Evolutionary conservation across 2,113 vertebrate genomes (phyloP).

Genomic region (Phylloscopus trochilus): DNA sequence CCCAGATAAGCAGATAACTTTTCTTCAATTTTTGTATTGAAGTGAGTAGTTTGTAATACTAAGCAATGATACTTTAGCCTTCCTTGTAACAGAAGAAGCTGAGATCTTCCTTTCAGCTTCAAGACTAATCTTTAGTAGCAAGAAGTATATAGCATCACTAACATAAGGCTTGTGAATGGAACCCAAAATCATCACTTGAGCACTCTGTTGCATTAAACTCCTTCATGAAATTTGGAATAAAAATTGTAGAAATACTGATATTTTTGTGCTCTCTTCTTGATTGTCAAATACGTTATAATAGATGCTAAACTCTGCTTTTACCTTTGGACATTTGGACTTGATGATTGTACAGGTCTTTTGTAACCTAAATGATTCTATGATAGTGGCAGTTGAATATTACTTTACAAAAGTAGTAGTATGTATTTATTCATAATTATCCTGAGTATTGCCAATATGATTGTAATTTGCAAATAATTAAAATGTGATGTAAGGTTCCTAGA

Average conservation of each 20-base stretch:
- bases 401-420: neutral
- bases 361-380: neutral
- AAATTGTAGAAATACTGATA: neutral
- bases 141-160: neutral
- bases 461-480: neutral
- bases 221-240: neutral
- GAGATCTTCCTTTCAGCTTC: neutral
- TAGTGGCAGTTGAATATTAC: neutral
- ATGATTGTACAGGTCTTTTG: neutral
- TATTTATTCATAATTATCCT: neutral
- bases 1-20: neutral
- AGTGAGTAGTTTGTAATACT: neutral
- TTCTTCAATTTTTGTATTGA: neutral
- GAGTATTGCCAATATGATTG: neutral
- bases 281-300: neutral
- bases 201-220: neutral
- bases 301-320: neutral
- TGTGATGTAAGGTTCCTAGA: neutral
- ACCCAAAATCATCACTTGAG: neutral
- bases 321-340: neutral
- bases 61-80: neutral
- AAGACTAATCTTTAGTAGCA: neutral
- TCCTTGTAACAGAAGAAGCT: neutral
- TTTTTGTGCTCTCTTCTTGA: neutral
- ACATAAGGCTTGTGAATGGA: neutral